These are phyloP conservation scores for Eupristina koningsbergeri DNA, from an alignment of 1,140 invertebrate genomes.

Conservation along the genomic window DNA sequence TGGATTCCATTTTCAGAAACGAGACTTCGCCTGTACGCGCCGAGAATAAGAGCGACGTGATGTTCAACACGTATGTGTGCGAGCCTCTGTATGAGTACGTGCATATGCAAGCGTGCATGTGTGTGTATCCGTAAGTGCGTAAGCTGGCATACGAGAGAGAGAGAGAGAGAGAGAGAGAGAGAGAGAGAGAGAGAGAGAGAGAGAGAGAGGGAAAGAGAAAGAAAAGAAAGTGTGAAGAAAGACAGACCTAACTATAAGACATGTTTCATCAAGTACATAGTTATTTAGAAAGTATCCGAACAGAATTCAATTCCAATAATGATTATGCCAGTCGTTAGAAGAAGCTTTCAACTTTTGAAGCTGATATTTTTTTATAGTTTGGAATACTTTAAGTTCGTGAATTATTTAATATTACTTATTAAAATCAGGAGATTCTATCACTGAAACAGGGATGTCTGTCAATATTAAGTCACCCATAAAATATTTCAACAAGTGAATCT, in stretches of 20 bases:
- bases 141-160: neutral
- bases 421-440: neutral
- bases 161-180: conserved; percentile 11
- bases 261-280: conserved; percentile 29
- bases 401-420: neutral
- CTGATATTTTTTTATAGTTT: neutral
- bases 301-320: conserved; percentile 17
- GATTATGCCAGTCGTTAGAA: neutral
- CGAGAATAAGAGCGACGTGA: conserved; percentile 33
- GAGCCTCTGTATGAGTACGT: neutral
- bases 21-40: conserved; percentile 23
- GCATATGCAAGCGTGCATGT: no score
- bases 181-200: conserved; percentile 18
- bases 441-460: conserved; percentile 4
- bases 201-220: neutral
- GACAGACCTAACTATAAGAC: neutral
- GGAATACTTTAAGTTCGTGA: neutral
- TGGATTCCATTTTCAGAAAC: conserved; percentile 46
- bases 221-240: conserved; percentile 6
- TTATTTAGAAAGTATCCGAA: conserved; percentile 32
- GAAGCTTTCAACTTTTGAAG: neutral
- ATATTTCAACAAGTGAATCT: neutral
- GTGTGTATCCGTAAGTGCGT: no score
- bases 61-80: no score
- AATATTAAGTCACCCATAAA: conserved; percentile 13